Evolutionary conservation across 1,140 invertebrate genomes (phyloP).

Genomic region (Latrodectus geometricus): DNA sequence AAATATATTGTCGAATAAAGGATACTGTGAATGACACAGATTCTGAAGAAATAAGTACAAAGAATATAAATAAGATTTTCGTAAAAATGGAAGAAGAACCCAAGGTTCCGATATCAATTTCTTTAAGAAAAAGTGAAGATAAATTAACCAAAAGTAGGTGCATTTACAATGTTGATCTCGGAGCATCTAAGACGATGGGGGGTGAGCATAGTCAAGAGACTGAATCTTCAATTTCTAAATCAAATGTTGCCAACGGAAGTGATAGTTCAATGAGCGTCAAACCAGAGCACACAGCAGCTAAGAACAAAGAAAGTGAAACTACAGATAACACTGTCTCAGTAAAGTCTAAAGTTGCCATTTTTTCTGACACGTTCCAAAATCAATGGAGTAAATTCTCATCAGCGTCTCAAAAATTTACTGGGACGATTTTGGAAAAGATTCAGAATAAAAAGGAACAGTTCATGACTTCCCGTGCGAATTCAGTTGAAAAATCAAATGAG

Average conservation of each 20-base stretch:
- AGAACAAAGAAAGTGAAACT: neutral
- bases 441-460: slow-evolving; percentile 48
- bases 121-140: neutral
- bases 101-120: neutral
- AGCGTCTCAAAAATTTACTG: slow-evolving; percentile 25
- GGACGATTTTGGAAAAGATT: slow-evolving; percentile 25
- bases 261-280: neutral
- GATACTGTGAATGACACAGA: neutral
- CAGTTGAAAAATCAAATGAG: neutral
- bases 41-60: neutral
- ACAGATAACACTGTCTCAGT: neutral
- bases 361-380: slow-evolving; percentile 22
- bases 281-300: neutral
- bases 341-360: neutral
- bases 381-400: slow-evolving; percentile 40
- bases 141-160: neutral
- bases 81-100: neutral
- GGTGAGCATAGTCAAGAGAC: neutral
- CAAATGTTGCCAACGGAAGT: neutral
- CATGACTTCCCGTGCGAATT: neutral
- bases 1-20: neutral
- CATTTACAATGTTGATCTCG: neutral
- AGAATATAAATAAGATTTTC: neutral
- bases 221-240: neutral
- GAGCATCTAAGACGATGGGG: neutral